Evolutionary conservation across 2,113 vertebrate genomes (phyloP), one percentile per base, ranked within the genome.

Genomic region (Tetrao urogallus): DNA sequence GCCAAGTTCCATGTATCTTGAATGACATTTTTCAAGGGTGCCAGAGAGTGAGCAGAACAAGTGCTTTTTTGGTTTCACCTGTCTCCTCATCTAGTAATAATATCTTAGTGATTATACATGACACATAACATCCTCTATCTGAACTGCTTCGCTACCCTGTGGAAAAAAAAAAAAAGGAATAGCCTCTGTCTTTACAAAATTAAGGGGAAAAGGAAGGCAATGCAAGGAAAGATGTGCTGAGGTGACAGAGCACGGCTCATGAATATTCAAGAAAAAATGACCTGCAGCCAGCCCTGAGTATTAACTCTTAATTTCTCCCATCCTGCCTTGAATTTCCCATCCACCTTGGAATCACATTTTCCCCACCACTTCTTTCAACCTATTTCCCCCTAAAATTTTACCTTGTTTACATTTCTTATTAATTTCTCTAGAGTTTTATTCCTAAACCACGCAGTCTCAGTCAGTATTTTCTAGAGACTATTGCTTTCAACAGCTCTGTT

Each of bases 21-120:
- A 86, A 74, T 69, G 61, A 82, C 85, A 90, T 83, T 91, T 94
- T 81, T 88, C 76, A 97, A 90, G 61, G 65, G 81, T 86, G 38
- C 24, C 65, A 65, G 43, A 40, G 63, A 86, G 66, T 0, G 2
- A 93, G 70, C 43, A 86, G 85, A 86, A 47, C 67, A 86, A 47
- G 32, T 0, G 0, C 36, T 67, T 69, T 84, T 66, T 66, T 24
- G 0, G 20, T 64, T 70, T 95, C 76, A 80, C 60, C 65, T 91
- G 75, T 81, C 91, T 90, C 43, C 47, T 77, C 77, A 65, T 94
- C 65, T 90, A 43, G 40, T 78, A 81, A 91, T 61, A 92, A 92
- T 81, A 77, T 83, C 60, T 83, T 90, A 65, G 52, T 81, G 85
- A 91, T 92, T 86, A 75, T 86, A 91, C 76, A 81, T 75, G 88